A percentile compares a stretch with the other conserved stretches of the same genome.
Conservation (phyloP, 1,140 invertebrate species). For the Aphelinus certus region DNA sequence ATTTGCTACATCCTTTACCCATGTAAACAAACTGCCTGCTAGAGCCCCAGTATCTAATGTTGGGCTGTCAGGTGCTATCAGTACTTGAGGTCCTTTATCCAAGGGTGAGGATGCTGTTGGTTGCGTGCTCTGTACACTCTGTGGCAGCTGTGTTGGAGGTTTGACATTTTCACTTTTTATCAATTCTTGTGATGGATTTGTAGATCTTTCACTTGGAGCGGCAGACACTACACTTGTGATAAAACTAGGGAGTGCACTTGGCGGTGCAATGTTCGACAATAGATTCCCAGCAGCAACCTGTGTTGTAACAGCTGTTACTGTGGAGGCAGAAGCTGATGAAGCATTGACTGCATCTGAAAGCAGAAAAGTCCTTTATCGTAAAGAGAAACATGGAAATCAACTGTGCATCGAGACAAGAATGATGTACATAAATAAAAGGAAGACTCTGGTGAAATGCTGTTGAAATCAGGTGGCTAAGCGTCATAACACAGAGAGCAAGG, state of each 20-base stretch:
- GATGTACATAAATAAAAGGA: neutral
- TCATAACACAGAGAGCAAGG: conserved; percentile 25
- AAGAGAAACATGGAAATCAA: neutral
- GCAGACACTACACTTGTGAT: conserved; percentile 50
- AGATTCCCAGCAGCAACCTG: conserved; percentile 51
- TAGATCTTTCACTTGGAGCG: conserved; percentile 2
- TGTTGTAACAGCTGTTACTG: conserved; percentile 17
- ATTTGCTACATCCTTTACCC: conserved; percentile 65
- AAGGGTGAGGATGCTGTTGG: conserved; percentile 42
- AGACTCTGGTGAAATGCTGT: neutral
- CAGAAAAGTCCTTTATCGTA: neutral
- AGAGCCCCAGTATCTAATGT: conserved; percentile 46
- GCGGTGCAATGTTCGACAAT: conserved; percentile 63
- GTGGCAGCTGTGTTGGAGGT: neutral
- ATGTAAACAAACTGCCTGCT: conserved; percentile 62
- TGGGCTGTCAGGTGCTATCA: conserved; percentile 40
- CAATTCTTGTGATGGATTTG: neutral
- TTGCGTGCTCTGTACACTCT: conserved; percentile 23
- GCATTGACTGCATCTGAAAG: conserved; percentile 7
- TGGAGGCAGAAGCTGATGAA: neutral
- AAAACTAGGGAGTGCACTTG: conserved; percentile 64
- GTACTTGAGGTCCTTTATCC: conserved; percentile 31
- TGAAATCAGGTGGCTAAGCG: neutral
- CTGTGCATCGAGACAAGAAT: neutral
- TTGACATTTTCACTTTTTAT: conserved; percentile 31